Percentiles rank a stretch among this genome's conserved stretches.
phyloP scores from a whole-genome alignment of 2,888 invertebrate genomes.

The Deroplatys truncata region DNA sequence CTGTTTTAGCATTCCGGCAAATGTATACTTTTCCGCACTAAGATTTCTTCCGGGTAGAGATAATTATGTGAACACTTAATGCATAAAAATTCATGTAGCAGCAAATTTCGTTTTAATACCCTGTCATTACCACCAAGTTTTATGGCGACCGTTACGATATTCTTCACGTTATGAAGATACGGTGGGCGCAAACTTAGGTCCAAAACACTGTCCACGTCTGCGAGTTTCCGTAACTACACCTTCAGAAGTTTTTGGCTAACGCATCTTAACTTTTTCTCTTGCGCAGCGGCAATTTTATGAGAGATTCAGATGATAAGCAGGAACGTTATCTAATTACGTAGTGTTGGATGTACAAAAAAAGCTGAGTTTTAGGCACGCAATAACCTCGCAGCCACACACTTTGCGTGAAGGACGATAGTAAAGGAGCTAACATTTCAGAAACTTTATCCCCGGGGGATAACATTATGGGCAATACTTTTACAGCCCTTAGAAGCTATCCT shows the following conservation, averaged over 20 bases:
- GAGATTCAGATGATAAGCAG: not conserved
- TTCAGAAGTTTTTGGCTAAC: not conserved
- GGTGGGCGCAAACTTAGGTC: not conserved
- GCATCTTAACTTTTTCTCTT: not conserved
- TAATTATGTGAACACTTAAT: not conserved
- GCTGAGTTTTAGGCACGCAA: not conserved
- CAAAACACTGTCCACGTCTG: not conserved
- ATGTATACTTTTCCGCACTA: not conserved
- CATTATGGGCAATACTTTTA: too few species aligned
- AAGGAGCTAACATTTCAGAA: not conserved
- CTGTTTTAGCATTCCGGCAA: not conserved
- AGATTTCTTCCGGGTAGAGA: not conserved
- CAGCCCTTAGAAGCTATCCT: too few species aligned
- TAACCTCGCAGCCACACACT: not conserved
- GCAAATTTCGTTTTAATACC: not conserved
- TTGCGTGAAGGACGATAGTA: not conserved
- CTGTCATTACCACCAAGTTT: not conserved
- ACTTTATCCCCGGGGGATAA: too few species aligned
- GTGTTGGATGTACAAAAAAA: not conserved
- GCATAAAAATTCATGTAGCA: not conserved
- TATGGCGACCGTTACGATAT: not conserved
- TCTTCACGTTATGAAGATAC: too few species aligned
- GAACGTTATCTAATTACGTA: slow-evolving; percentile 2
- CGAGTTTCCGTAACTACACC: not conserved
- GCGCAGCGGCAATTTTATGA: not conserved